phyloP scores from a whole-genome alignment of 2,888 invertebrate species.

The Scelioninae gen. 1 region DNA sequence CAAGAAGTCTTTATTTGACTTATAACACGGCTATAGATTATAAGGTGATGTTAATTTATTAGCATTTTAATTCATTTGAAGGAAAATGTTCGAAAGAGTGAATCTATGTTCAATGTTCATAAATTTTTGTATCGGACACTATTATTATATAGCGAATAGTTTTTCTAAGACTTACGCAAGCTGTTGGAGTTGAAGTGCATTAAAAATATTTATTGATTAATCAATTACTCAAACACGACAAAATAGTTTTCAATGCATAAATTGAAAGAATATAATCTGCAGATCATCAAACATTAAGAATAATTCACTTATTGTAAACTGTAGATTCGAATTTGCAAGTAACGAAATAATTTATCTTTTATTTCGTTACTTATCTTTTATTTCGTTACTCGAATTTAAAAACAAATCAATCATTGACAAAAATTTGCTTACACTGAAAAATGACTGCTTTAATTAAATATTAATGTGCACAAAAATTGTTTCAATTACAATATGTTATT shows the following conservation, averaged over 20 bases:
- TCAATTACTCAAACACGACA: conserved; percentile 9
- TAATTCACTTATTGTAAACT: neutral
- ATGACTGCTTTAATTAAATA: neutral
- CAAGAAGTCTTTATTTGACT: conserved; percentile 5
- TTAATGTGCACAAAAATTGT: neutral
- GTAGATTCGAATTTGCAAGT: neutral
- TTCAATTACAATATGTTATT: conserved; percentile 13
- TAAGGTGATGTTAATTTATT: conserved; percentile 34
- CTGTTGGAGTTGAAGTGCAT: conserved; percentile 6
- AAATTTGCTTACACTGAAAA: neutral
- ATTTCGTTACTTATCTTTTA: too few relatives aligned
- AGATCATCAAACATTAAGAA: neutral
- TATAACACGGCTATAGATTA: conserved; percentile 17
- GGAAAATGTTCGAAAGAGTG: conserved; percentile 21
- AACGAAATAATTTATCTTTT: conserved; percentile 9
- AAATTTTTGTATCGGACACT: conserved; percentile 25
- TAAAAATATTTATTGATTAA: conserved; percentile 26
- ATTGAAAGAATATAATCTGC: neutral
- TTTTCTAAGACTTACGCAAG: conserved; percentile 20
- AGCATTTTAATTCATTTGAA: conserved; percentile 21
- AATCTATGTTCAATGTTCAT: conserved; percentile 11
- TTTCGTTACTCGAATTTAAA: too few relatives aligned
- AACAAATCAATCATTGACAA: neutral
- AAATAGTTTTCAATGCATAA: conserved; percentile 1
- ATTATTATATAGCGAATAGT: conserved; percentile 5